These are phyloP conservation scores for Agrypnia vestita DNA, from an alignment of 1,140 invertebrate species.

Conservation along the genomic window DNA sequence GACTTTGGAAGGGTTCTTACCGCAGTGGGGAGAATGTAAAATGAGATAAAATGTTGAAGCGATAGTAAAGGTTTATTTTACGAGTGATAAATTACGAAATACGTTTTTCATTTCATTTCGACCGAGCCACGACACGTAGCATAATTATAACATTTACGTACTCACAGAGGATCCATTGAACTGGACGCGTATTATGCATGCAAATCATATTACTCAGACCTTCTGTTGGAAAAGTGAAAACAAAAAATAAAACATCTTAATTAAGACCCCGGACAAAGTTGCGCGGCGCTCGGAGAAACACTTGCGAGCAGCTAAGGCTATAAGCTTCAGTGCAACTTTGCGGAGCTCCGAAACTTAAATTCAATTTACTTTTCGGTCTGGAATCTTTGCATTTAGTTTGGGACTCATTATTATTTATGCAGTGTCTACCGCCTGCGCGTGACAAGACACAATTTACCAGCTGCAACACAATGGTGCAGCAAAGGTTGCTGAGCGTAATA, in stretches of 20 bases:
- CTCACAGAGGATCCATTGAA: background rate
- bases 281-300: conserved; percentile 34
- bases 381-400: conserved; percentile 51
- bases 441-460: background rate
- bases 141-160: conserved; percentile 6
- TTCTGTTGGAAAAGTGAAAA: conserved; percentile 46
- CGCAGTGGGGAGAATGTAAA: too few relatives aligned
- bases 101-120: too few relatives aligned
- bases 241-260: conserved; percentile 52
- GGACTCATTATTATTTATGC: conserved; percentile 50
- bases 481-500: too few relatives aligned
- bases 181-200: conserved; percentile 51
- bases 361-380: conserved; percentile 58
- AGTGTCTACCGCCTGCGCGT: conserved; percentile 23
- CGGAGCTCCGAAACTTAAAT: conserved; percentile 57
- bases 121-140: too few relatives aligned
- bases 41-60: too few relatives aligned
- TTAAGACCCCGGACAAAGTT: conserved; percentile 50
- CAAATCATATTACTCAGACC: conserved; percentile 54
- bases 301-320: conserved; percentile 35
- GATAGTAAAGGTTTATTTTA: too few relatives aligned
- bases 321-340: conserved; percentile 41
- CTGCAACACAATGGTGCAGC: too few relatives aligned
- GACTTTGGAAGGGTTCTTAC: too few relatives aligned
- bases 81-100: too few relatives aligned